Conservation (phyloP, 2,113 vertebrate species). For the Natator depressus region DNA sequence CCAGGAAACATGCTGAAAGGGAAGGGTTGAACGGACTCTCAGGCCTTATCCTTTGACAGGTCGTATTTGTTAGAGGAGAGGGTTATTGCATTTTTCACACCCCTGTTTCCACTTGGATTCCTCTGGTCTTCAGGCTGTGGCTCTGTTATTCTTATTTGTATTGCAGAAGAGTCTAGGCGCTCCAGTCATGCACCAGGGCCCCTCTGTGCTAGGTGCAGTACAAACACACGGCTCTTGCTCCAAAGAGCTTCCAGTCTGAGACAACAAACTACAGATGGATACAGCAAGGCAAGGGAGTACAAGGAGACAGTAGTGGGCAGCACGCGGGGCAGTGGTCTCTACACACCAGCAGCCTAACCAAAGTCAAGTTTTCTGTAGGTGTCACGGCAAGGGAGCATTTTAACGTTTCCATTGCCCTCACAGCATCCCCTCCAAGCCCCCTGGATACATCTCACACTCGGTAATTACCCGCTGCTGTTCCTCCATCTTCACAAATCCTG, state of each 20-base stretch:
- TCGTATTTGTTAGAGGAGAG: neutral
- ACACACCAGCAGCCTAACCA: neutral
- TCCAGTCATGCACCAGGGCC: neutral
- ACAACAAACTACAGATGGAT: neutral
- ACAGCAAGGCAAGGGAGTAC: neutral
- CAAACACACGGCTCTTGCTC: neutral
- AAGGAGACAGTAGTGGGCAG: neutral
- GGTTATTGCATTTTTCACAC: neutral
- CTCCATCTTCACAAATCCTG: neutral
- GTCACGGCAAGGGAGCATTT: neutral
- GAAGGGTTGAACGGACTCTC: neutral
- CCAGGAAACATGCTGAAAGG: neutral
- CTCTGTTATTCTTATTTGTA: neutral
- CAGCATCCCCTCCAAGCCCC: neutral
- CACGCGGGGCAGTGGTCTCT: neutral
- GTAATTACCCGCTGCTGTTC: neutral
- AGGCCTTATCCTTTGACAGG: neutral
- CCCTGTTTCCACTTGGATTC: neutral
- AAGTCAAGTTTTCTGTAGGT: neutral
- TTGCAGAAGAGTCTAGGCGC: neutral
- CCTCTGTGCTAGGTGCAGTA: neutral
- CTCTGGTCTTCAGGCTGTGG: neutral
- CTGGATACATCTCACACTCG: neutral
- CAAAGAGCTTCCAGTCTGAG: neutral
- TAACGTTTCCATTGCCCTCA: neutral